A percentile compares a stretch with the other conserved stretches of the same genome.
These are phyloP conservation scores for Temnothorax ravouxi DNA, from an alignment of 2,888 invertebrate genomes.

Conservation along the genomic window DNA sequence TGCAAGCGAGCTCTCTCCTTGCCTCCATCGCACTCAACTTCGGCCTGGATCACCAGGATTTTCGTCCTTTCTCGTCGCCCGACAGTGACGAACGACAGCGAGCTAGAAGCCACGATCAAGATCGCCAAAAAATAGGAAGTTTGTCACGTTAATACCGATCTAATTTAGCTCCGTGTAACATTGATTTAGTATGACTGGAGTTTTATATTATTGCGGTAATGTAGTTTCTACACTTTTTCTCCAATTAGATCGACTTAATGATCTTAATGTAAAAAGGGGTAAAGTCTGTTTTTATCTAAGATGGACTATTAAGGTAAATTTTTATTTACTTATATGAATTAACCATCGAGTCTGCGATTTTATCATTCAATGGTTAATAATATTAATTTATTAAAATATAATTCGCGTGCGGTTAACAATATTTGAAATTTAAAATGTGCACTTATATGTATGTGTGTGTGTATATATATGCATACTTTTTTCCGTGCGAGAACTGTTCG, in stretches of 20 bases:
- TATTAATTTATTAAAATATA: neutral
- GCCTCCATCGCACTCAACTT: slow-evolving; percentile 37
- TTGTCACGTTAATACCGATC: slow-evolving; percentile 52
- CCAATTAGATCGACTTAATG: neutral
- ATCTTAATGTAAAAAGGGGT: neutral
- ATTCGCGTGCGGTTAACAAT: neutral
- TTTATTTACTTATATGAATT: neutral
- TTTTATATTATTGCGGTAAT: slow-evolving; percentile 30
- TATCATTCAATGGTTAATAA: neutral
- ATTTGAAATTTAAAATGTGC: slow-evolving; percentile 25
- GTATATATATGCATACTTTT: slow-evolving; percentile 6
- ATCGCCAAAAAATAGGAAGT: slow-evolving; percentile 44
- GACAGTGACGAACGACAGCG: slow-evolving; percentile 63
- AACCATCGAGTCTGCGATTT: neutral
- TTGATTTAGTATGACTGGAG: slow-evolving; percentile 33
- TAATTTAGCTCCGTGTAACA: slow-evolving; percentile 48
- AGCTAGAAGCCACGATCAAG: slow-evolving; percentile 16
- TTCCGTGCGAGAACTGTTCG: neutral
- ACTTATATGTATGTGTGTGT: neutral
- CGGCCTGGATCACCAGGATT: slow-evolving; percentile 59
- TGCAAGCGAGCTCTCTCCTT: slow-evolving; percentile 45
- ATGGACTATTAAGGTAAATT: neutral
- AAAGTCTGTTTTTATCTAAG: neutral
- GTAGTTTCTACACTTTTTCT: neutral
- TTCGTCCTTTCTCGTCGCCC: slow-evolving; percentile 51